Conservation (phyloP, 2,113 vertebrate species). For the Eupsittula cactorum region DNA sequence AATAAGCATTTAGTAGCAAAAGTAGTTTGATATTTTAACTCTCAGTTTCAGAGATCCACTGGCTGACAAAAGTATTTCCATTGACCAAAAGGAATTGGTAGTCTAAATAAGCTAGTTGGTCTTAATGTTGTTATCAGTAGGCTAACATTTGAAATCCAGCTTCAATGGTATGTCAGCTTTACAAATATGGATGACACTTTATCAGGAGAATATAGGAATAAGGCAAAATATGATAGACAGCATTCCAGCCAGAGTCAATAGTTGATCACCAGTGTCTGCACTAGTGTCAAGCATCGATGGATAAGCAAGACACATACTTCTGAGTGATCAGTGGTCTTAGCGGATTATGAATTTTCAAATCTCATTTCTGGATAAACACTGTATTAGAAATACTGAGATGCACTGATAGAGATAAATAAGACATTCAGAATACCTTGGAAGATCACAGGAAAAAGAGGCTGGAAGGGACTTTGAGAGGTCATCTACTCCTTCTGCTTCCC, state of each 20-base stretch:
- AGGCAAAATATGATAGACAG: neutral
- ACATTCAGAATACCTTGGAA: neutral
- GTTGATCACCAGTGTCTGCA: neutral
- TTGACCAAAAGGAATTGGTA: neutral
- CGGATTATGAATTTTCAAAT: neutral
- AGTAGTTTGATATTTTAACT: neutral
- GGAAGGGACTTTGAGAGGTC: neutral
- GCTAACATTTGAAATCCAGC: neutral
- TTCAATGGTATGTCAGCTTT: neutral
- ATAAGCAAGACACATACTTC: neutral
- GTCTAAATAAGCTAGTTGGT: neutral
- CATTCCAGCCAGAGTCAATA: neutral
- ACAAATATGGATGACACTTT: neutral
- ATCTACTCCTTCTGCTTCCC: neutral
- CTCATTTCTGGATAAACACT: neutral
- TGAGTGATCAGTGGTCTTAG: neutral
- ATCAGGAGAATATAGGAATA: neutral
- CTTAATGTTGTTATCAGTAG: neutral
- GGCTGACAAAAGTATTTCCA: neutral
- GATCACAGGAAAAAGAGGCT: neutral
- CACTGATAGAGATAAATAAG: neutral
- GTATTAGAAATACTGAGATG: neutral
- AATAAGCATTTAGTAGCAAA: neutral
- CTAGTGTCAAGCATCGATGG: neutral
- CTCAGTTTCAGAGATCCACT: neutral